A percentile compares a stretch with the other conserved stretches of the same genome.
phyloP scores from a whole-genome alignment of 2,113 vertebrate genomes.

The Leptocoma aspasia region DNA sequence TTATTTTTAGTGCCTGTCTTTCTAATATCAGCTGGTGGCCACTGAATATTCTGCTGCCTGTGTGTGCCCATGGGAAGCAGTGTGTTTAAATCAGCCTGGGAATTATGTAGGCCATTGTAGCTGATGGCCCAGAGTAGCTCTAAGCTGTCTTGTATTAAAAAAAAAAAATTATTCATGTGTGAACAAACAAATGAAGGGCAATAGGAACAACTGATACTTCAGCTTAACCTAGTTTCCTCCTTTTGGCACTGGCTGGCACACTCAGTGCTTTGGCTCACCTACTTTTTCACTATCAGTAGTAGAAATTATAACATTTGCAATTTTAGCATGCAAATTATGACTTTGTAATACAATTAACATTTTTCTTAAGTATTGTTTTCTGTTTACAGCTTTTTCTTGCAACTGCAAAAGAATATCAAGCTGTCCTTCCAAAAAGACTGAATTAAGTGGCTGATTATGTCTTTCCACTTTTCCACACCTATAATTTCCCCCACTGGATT shows the following conservation, averaged over 20 bases:
- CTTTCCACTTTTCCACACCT: not conserved
- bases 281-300: not conserved
- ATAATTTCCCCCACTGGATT: not conserved
- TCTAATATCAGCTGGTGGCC: not conserved
- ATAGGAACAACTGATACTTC: not conserved
- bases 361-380: not conserved
- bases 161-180: not conserved
- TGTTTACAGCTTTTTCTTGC: not conserved
- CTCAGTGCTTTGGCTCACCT: not conserved
- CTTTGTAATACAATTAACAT: not conserved
- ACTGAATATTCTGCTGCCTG: not conserved
- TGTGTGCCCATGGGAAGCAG: not conserved
- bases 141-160: not conserved
- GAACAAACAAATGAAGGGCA: not conserved
- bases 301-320: not conserved
- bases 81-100: not conserved
- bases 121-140: not conserved
- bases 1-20: conserved; percentile 3
- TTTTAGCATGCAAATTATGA: not conserved
- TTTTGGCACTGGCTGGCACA: not conserved
- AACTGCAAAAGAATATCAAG: not conserved
- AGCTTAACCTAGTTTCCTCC: not conserved
- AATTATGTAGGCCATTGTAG: not conserved
- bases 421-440: not conserved
- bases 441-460: not conserved